phyloP scores from a whole-genome alignment of 2,888 invertebrate genomes.

The Xanthorhoe designata region DNA sequence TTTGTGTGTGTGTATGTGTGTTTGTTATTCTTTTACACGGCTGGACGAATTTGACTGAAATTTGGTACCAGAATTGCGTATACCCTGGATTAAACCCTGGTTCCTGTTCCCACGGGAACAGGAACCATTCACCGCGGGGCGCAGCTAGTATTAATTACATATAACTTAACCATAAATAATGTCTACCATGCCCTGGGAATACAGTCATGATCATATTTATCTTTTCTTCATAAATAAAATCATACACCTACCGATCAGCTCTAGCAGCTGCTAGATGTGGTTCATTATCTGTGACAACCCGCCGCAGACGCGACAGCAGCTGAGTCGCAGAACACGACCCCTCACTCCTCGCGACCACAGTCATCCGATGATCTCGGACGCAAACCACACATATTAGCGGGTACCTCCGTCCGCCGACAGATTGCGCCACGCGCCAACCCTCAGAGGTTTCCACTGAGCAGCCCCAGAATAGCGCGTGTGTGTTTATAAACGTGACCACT shows the following conservation, averaged over 20 bases:
- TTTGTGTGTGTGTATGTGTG: too few relatives aligned
- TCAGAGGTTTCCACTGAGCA: constrained; percentile 95
- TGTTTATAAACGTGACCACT: constrained; percentile 93
- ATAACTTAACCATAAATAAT: too few relatives aligned
- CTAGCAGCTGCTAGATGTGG: constrained; percentile 94
- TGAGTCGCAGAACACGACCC: constrained; percentile 91
- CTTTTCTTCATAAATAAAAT: too few relatives aligned
- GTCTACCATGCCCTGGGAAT: too few relatives aligned
- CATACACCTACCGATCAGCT: constrained; percentile 89
- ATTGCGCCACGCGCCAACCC: constrained; percentile 96
- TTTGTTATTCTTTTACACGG: too few relatives aligned
- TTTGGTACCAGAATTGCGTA: too few relatives aligned
- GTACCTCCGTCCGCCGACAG: constrained; percentile 91
- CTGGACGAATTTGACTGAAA: too few relatives aligned
- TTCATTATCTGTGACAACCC: constrained; percentile 94
- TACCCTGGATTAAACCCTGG: too few relatives aligned
- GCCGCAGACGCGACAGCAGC: constrained; percentile 89
- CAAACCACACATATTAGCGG: constrained; percentile 97
- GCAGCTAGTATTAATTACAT: too few relatives aligned
- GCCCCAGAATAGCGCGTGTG: constrained; percentile 96
- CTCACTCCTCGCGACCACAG: constrained; percentile 95
- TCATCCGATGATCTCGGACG: constrained; percentile 96
- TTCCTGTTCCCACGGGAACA: too few relatives aligned
- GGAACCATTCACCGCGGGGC: too few relatives aligned
- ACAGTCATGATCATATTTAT: too few relatives aligned